A percentile compares a stretch with the other conserved stretches of the same genome.
These are phyloP conservation scores for Hypanus sabinus DNA, from an alignment of 2,113 vertebrate genomes.

Conservation along the genomic window DNA sequence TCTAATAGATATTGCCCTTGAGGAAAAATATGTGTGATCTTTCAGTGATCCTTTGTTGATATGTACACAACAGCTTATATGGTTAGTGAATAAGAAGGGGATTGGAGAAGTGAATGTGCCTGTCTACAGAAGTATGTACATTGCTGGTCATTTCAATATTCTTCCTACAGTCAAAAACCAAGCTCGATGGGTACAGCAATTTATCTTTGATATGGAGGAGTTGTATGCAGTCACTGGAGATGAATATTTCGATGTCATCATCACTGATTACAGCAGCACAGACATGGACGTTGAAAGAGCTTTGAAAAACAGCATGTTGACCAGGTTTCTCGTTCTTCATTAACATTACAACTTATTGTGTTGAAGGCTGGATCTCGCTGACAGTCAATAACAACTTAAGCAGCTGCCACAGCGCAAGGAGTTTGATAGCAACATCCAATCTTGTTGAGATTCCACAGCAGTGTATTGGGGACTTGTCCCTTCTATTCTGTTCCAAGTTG, in stretches of 20 bases:
- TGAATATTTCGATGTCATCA: slow-evolving; percentile 73
- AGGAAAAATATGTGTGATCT: not conserved
- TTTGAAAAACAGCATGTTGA: slow-evolving; percentile 66
- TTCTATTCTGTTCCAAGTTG: too few species aligned
- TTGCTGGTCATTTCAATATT: not conserved
- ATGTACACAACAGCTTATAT: not conserved
- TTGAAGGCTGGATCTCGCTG: not conserved
- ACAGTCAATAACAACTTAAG: too few species aligned
- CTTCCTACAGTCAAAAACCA: slow-evolving; percentile 84
- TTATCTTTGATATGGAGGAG: slow-evolving; percentile 82
- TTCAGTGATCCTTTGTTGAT: not conserved
- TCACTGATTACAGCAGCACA: slow-evolving; percentile 78
- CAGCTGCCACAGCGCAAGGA: too few species aligned
- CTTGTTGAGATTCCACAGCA: too few species aligned
- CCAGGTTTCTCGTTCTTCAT: slow-evolving; percentile 54
- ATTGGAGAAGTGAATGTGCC: not conserved
- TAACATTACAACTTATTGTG: not conserved
- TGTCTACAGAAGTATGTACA: not conserved
- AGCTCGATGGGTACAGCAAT: slow-evolving; percentile 85
- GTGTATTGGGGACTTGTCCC: too few species aligned
- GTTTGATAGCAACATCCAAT: too few species aligned
- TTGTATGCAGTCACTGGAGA: slow-evolving; percentile 66
- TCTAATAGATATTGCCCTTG: not conserved
- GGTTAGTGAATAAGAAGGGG: not conserved
- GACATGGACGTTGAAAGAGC: slow-evolving; percentile 80